A percentile compares a stretch with the other conserved stretches of the same genome.
Conservation (phyloP, 1,140 invertebrate species). For the Drosophila mojavensis region DNA sequence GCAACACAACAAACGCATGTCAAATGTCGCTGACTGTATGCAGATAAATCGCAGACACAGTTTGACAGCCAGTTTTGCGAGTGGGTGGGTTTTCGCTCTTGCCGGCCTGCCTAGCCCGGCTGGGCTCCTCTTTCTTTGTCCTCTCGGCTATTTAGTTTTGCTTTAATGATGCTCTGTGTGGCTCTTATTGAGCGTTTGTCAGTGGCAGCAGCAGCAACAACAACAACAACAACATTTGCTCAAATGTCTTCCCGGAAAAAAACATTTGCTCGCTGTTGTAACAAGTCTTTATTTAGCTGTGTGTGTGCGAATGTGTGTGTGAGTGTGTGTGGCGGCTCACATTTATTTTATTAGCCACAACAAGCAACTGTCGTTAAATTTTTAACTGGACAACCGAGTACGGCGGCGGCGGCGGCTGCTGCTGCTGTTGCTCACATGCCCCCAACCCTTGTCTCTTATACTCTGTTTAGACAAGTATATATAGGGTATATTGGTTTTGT, state of each 20-base stretch:
- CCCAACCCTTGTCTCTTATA: background rate
- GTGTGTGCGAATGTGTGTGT: slow-evolving; percentile 13
- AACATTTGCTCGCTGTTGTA: slow-evolving; percentile 53
- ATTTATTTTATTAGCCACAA: slow-evolving; percentile 59
- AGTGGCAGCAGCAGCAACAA: background rate
- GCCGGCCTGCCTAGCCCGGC: too few species aligned
- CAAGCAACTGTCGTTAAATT: slow-evolving; percentile 65
- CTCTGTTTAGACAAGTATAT: background rate
- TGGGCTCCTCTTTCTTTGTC: slow-evolving; percentile 44
- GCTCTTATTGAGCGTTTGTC: slow-evolving; percentile 9
- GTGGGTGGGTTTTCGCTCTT: slow-evolving; percentile 28
- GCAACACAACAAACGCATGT: slow-evolving; percentile 55
- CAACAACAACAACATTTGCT: slow-evolving; percentile 16
- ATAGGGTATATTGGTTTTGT: background rate
- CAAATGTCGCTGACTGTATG: slow-evolving; percentile 62
- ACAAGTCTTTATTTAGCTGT: slow-evolving; percentile 34
- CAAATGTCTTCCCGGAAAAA: slow-evolving; percentile 57
- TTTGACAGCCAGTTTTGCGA: slow-evolving; percentile 43
- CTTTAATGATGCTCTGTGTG: slow-evolving; percentile 56
- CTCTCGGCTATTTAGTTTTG: slow-evolving; percentile 54
- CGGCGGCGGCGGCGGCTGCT: background rate
- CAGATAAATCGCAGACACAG: slow-evolving; percentile 56
- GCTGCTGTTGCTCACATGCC: background rate
- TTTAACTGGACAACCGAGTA: slow-evolving; percentile 30
- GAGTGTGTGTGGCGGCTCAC: slow-evolving; percentile 50